phyloP scores from a whole-genome alignment of 1,140 invertebrate genomes.

The Drosophila grimshawi region DNA sequence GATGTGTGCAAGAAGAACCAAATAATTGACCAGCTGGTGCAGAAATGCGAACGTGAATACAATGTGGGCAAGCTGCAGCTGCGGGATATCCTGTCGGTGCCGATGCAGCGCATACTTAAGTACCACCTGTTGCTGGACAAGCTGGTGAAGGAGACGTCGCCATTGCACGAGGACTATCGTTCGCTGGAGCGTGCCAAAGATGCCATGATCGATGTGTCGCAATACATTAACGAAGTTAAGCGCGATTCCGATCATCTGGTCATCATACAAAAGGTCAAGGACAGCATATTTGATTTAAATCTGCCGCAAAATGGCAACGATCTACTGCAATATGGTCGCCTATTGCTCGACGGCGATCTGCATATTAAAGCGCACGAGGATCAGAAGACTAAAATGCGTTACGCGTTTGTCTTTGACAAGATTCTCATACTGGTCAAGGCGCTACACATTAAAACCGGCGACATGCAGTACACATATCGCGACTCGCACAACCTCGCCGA shows the following conservation, averaged over 20 bases:
- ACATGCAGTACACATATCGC: conserved; percentile 96
- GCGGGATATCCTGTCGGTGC: conserved; percentile 96
- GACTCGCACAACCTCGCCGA: conserved; percentile 93
- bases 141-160: conserved; percentile 95
- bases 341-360: conserved; percentile 96
- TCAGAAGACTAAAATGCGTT: conserved; percentile 93
- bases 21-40: conserved; percentile 78
- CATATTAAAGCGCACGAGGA: conserved; percentile 96
- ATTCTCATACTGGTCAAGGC: conserved; percentile 97
- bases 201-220: conserved; percentile 98
- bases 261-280: conserved; percentile 95
- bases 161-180: conserved; percentile 93
- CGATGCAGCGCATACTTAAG: conserved; percentile 98
- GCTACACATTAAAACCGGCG: conserved; percentile 88
- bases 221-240: conserved; percentile 99
- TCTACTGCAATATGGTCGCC: conserved; percentile 94
- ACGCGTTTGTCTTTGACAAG: conserved; percentile 98
- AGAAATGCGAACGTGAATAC: conserved; percentile 95
- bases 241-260: conserved; percentile 96
- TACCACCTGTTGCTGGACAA: conserved; percentile 97
- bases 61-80: conserved; percentile 98
- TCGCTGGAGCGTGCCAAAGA: conserved; percentile 95
- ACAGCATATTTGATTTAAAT: conserved; percentile 92
- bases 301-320: conserved; percentile 90
- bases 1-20: conserved; percentile 88